Conservation (phyloP, 2,113 vertebrate species). For the Isurus oxyrinchus region DNA sequence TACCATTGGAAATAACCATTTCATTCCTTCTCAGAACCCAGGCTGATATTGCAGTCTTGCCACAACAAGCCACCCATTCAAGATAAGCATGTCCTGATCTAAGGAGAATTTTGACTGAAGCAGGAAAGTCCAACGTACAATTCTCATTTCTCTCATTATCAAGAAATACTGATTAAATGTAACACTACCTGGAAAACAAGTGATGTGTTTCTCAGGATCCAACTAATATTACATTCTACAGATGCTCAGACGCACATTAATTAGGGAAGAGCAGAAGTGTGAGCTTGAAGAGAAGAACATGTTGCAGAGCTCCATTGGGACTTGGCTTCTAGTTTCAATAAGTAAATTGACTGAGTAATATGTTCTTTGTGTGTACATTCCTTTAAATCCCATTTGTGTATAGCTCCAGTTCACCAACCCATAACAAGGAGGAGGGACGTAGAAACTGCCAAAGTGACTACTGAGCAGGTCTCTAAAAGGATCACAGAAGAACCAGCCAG, state of each 20-base stretch:
- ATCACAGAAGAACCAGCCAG: not conserved
- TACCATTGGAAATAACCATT: conserved; percentile 25
- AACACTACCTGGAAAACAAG: too few species aligned
- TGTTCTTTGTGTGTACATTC: not conserved
- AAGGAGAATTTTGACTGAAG: not conserved
- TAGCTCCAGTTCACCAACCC: not conserved
- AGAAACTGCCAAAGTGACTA: not conserved
- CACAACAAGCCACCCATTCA: not conserved
- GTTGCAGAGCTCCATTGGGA: not conserved
- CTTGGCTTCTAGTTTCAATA: not conserved
- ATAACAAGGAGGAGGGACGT: not conserved
- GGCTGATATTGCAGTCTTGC: not conserved
- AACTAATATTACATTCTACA: not conserved
- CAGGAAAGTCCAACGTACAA: not conserved
- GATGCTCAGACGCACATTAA: conserved; percentile 19
- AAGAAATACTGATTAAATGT: not conserved
- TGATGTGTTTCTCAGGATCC: not conserved
- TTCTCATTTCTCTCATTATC: not conserved
- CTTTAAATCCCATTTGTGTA: not conserved
- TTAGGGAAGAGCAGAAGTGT: not conserved
- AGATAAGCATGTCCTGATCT: not conserved
- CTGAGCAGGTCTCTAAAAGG: not conserved
- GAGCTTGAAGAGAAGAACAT: not conserved
- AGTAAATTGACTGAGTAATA: conserved; percentile 30
- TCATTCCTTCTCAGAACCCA: not conserved